A percentile compares a stretch with the other conserved stretches of the same genome.
Evolutionary conservation across 2,888 invertebrate species (phyloP).

Genomic region (Callimorpha dominula): DNA sequence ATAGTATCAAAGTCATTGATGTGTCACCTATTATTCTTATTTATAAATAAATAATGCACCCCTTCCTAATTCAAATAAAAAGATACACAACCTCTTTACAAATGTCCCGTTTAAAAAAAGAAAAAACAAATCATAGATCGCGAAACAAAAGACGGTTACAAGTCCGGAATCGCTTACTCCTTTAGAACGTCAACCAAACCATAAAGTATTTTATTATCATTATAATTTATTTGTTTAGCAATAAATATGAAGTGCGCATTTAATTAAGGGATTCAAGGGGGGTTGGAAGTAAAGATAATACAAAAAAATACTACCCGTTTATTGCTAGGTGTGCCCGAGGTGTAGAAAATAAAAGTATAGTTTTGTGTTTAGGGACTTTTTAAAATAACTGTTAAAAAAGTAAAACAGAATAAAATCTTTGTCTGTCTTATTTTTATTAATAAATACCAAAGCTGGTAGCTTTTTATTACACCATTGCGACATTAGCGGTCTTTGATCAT

Average conservation of each 20-base stretch:
- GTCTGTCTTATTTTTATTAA: too few species aligned
- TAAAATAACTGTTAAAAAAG: neutral
- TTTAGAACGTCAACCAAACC: conserved; percentile 60
- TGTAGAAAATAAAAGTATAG: neutral
- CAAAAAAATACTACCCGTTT: conserved; percentile 34
- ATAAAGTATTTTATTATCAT: conserved; percentile 75
- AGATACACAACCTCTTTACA: conserved; percentile 29
- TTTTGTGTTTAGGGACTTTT: neutral
- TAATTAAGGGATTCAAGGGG: conserved; percentile 65
- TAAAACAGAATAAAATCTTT: neutral
- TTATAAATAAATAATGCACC: conserved; percentile 23
- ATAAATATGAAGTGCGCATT: conserved; percentile 68
- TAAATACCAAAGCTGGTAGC: neutral
- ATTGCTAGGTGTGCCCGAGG: neutral
- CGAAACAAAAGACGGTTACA: conserved; percentile 44
- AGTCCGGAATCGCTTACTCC: conserved; percentile 43
- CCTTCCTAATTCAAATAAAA: conserved; percentile 25
- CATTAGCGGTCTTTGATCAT: neutral
- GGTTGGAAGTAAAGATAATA: conserved; percentile 36
- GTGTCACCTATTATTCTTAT: conserved; percentile 8
- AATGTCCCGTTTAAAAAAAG: conserved; percentile 43
- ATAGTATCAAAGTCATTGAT: neutral
- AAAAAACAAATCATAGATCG: conserved; percentile 45
- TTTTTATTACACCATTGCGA: neutral
- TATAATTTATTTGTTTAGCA: conserved; percentile 74